These are phyloP conservation scores for Hirtodrosophila confusa DNA, from an alignment of 2,888 invertebrate species.

Conservation along the genomic window DNA sequence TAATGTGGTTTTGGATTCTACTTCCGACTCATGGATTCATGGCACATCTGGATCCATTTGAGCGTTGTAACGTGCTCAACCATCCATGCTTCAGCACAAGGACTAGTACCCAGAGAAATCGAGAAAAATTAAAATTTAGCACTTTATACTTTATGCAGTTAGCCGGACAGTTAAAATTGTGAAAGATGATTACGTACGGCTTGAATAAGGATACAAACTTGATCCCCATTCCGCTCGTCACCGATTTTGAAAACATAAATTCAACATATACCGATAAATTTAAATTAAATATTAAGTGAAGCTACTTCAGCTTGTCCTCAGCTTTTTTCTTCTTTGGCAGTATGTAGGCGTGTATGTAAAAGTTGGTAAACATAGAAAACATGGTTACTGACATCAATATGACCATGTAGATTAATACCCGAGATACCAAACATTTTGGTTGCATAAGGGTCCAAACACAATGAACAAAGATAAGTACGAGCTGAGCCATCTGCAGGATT, in stretches of 20 bases:
- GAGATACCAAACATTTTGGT: slow-evolving; percentile 36
- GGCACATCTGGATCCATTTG: slow-evolving; percentile 2
- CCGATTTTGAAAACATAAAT: no score
- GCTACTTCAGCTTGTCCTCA: background rate
- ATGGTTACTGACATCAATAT: slow-evolving; percentile 31
- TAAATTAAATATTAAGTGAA: background rate
- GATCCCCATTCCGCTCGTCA: no score
- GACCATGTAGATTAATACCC: slow-evolving; percentile 1
- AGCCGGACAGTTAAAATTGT: no score
- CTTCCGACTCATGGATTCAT: no score
- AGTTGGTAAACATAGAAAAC: slow-evolving; percentile 54
- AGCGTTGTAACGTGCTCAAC: no score
- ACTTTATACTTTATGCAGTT: no score
- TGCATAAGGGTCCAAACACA: slow-evolving; percentile 39
- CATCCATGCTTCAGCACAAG: background rate
- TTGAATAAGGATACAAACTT: no score
- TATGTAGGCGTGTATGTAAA: slow-evolving; percentile 39
- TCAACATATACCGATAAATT: no score
- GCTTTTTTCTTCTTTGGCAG: background rate
- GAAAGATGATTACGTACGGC: no score
- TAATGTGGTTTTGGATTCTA: no score
- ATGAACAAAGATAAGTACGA: slow-evolving; percentile 42
- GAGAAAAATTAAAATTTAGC: no score
- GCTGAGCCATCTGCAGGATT: slow-evolving; percentile 52
- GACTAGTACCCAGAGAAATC: slow-evolving; percentile 24